Evolutionary conservation across 2,797 vertebrate species (phyloP), one percentile per base, ranked within the genome.

Genomic region (Acestrorhynchus altus): DNA sequence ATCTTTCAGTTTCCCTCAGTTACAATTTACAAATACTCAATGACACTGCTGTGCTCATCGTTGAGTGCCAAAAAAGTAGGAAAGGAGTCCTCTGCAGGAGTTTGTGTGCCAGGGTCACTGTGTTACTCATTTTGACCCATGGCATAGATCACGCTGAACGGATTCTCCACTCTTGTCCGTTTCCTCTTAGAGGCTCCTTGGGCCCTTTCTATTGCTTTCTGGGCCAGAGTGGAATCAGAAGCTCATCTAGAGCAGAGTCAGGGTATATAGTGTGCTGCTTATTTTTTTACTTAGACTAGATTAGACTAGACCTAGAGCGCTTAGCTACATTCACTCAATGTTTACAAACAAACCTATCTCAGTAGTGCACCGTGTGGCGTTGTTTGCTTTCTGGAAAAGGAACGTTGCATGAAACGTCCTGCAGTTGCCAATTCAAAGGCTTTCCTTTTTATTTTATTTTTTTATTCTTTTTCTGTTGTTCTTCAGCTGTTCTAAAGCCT

Each of bases 321-420:
- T 72, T 88, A 83, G 74, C 65, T 70, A 75, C 82, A 82, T 85
- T 84, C 84, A 85, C 88, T 91, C 81, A 80, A 88, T 90, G 92
- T 93, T 93, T 93, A 92, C 92, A 92, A 80, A 85, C 83, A 78
- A 79, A 85, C 87, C 83, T 86, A 87, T 88, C 87, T 89, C 74
- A 65, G 67, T 13, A 40, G 63, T 59, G 68, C 71, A n/a, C 74
- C 18, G 39, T 47, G 35, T 72, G 68, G 46, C 22, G n/a, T 12
- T 0, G 8, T 60, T 56, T 49, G 47, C 69, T 78, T 42, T 51
- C 44, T 4, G 42, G 39, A 78, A 72, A 65, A 51, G 61, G 20
- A 63, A 13, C 31, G 40, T 22, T 16, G 22, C 12, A 18, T 42
- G 47, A 71, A 20, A 51, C 39, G 39, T 79, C 76, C 77, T 67